Evolutionary conservation across 2,888 invertebrate species (phyloP).

Genomic region (Leptinotarsa peninsularis): DNA sequence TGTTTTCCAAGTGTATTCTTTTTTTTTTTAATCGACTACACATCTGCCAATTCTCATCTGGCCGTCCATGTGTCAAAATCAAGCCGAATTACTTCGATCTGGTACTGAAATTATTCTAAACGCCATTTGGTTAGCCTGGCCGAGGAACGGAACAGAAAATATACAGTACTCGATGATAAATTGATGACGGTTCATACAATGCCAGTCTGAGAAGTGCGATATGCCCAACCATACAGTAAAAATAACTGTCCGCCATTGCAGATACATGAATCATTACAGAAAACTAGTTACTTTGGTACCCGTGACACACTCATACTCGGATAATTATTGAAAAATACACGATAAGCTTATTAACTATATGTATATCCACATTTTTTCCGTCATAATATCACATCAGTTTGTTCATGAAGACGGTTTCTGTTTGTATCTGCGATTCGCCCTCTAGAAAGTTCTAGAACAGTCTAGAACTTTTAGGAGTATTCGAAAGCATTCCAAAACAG

Average conservation of each 20-base stretch:
- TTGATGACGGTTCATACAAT: not conserved
- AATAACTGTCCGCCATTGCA: not conserved
- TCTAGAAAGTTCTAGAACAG: too few species aligned
- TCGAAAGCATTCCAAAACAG: too few species aligned
- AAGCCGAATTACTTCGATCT: not conserved
- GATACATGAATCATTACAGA: not conserved
- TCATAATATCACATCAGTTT: too few species aligned
- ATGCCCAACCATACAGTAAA: constrained; percentile 8
- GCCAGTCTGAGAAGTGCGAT: not conserved
- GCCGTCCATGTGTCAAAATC: not conserved
- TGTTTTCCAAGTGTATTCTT: too few species aligned
- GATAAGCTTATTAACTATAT: too few species aligned
- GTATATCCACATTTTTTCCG: too few species aligned
- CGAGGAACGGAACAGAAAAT: constrained; percentile 1
- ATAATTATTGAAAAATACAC: too few species aligned
- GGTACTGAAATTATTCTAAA: not conserved
- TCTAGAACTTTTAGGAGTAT: too few species aligned
- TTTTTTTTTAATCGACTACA: too few species aligned
- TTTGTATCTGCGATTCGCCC: too few species aligned
- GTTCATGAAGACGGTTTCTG: too few species aligned
- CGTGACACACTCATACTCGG: not conserved
- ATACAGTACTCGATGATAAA: constrained; percentile 3
- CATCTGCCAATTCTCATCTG: not conserved
- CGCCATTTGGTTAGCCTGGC: constrained; percentile 8
- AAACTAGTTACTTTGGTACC: not conserved